A percentile compares a stretch with the other conserved stretches of the same genome.
Evolutionary conservation across 23 tunicate species (phyloP).

Genomic region (Botrylloides violaceus): DNA sequence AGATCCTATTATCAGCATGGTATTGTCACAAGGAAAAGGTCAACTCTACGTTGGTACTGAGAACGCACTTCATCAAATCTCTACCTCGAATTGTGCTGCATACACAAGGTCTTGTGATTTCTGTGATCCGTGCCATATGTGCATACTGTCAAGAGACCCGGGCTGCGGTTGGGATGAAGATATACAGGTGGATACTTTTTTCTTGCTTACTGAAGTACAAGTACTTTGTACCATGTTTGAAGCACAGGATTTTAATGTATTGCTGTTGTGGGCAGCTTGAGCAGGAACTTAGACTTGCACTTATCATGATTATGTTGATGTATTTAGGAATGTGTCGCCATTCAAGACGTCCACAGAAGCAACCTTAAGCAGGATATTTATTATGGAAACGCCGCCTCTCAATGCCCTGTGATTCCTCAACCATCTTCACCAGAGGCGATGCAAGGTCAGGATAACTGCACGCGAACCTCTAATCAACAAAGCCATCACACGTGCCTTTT

Average conservation of each 20-base stretch:
- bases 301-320: too few relatives aligned
- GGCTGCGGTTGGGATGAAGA: slow-evolving; percentile 57
- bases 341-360: slow-evolving; percentile 2
- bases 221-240: too few relatives aligned
- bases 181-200: slow-evolving; percentile 34
- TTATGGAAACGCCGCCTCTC: slow-evolving; percentile 14
- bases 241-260: too few relatives aligned
- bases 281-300: too few relatives aligned
- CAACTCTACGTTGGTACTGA: slow-evolving; percentile 19
- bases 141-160: slow-evolving; percentile 74
- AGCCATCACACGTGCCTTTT: neutral
- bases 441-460: neutral
- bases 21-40: slow-evolving; percentile 2
- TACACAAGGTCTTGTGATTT: slow-evolving; percentile 45
- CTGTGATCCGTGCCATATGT: slow-evolving; percentile 79
- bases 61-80: slow-evolving; percentile 3
- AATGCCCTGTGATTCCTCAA: slow-evolving; percentile 13
- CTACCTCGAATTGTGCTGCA: slow-evolving; percentile 44
- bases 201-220: too few relatives aligned
- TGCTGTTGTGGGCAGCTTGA: too few relatives aligned
- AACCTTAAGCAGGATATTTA: slow-evolving; percentile 27
- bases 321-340: slow-evolving; percentile 16
- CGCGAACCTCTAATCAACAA: neutral
- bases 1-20: slow-evolving; percentile 17
- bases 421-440: neutral